Evolutionary conservation across 2,888 invertebrate species (phyloP).

Genomic region (Macrosiphum euphorbiae): DNA sequence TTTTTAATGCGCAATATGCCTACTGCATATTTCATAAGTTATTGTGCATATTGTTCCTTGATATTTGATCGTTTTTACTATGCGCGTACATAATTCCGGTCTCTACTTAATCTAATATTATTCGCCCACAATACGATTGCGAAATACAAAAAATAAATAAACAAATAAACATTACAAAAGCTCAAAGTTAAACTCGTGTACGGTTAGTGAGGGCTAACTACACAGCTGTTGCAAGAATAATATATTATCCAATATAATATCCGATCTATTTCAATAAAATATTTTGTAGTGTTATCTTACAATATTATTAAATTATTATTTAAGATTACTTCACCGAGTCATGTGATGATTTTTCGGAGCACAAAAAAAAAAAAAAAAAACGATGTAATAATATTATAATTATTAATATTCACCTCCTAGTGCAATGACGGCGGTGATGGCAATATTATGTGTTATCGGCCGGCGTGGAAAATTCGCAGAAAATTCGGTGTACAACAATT

Average conservation of each 20-base stretch:
- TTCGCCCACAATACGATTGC: neutral
- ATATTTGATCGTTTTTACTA: neutral
- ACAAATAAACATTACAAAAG: neutral
- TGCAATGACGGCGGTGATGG: neutral
- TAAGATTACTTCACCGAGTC: neutral
- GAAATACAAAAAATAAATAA: neutral
- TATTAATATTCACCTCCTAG: neutral
- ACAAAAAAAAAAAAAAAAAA: neutral
- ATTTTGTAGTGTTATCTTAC: neutral
- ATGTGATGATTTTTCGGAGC: neutral
- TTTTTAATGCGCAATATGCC: neutral
- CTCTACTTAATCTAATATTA: neutral
- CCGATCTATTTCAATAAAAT: too few species aligned
- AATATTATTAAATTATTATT: too few species aligned
- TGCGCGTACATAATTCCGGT: neutral
- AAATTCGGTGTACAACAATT: neutral
- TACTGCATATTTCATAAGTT: neutral
- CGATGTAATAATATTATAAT: neutral
- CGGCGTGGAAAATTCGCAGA: neutral
- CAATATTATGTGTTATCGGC: neutral
- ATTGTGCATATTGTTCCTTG: neutral
- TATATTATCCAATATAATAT: too few species aligned
- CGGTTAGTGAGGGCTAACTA: neutral
- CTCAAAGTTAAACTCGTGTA: neutral
- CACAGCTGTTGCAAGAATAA: neutral